Conservation (phyloP, 2,113 vertebrate species). For the Spermophilus dauricus region DNA sequence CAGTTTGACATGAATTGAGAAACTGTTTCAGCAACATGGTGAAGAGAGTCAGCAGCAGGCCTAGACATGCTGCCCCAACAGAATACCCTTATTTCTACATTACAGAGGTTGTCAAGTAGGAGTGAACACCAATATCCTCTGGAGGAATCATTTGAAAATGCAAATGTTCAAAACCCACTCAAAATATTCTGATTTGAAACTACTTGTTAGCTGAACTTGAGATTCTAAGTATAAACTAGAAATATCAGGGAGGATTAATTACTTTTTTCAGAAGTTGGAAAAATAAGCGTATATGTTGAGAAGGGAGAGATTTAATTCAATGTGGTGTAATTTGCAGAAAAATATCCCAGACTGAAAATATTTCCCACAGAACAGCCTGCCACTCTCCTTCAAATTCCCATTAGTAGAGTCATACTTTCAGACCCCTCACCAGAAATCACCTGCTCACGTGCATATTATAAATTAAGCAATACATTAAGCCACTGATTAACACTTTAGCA, state of each 20-base stretch:
- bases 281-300: not conserved
- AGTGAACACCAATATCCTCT: not conserved
- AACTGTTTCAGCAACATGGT: slow-evolving; percentile 43
- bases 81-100: slow-evolving; percentile 57
- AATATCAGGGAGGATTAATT: slow-evolving; percentile 38
- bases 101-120: slow-evolving; percentile 29
- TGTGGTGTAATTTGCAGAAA: slow-evolving; percentile 3
- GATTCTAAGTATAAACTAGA: slow-evolving; percentile 11
- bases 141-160: slow-evolving; percentile 37
- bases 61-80: not conserved
- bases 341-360: slow-evolving; percentile 27
- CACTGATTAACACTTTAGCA: slow-evolving; percentile 71
- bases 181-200: not conserved
- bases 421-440: slow-evolving; percentile 30
- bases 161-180: not conserved
- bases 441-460: slow-evolving; percentile 43
- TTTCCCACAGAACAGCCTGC: not conserved
- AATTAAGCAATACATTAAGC: slow-evolving; percentile 66
- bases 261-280: slow-evolving; percentile 23
- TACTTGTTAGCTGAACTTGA: slow-evolving; percentile 9
- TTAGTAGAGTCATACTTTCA: slow-evolving; percentile 7
- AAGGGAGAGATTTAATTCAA: slow-evolving; percentile 24
- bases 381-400: slow-evolving; percentile 30
- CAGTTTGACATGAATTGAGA: slow-evolving; percentile 55
- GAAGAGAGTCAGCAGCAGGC: not conserved